phyloP scores from a whole-genome alignment of 1,140 invertebrate genomes.

The Sarcophaga bullata region DNA sequence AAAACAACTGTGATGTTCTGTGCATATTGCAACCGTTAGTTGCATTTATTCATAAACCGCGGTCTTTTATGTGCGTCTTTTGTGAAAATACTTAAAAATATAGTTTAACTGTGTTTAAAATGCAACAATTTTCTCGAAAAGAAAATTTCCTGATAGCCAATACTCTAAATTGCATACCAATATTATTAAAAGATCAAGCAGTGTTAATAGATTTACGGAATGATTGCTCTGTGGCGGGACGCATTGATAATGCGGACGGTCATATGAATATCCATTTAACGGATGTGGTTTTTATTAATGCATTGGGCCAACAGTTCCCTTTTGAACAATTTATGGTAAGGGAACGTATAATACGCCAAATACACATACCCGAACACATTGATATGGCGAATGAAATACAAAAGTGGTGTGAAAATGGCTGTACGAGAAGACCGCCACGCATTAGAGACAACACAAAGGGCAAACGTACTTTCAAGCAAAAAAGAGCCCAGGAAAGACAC shows the following conservation, averaged over 20 bases:
- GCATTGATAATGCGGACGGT: slow-evolving; percentile 52
- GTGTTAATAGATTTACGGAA: slow-evolving; percentile 61
- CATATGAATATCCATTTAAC: slow-evolving; percentile 58
- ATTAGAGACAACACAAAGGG: slow-evolving; percentile 17
- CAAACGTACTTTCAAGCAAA: slow-evolving; percentile 59
- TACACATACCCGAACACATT: slow-evolving; percentile 53
- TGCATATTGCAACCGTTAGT: no score
- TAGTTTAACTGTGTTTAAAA: no score
- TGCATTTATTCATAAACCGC: no score
- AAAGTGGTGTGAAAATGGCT: slow-evolving; percentile 42
- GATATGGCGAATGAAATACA: slow-evolving; percentile 50
- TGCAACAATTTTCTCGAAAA: slow-evolving; percentile 35
- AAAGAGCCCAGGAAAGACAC: slow-evolving; percentile 55
- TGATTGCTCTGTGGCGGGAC: slow-evolving; percentile 59
- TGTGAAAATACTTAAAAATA: no score
- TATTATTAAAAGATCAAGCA: slow-evolving; percentile 54
- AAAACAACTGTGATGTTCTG: no score
- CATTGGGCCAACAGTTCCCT: slow-evolving; percentile 51
- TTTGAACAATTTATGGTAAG: slow-evolving; percentile 61
- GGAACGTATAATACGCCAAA: slow-evolving; percentile 58
- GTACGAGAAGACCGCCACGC: background rate
- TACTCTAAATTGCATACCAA: slow-evolving; percentile 55
- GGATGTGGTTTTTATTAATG: slow-evolving; percentile 58
- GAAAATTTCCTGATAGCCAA: slow-evolving; percentile 59
- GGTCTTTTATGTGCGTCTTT: no score